Evolutionary conservation across 2,797 vertebrate genomes (phyloP).

Genomic region (Phoeniculus purpureus): DNA sequence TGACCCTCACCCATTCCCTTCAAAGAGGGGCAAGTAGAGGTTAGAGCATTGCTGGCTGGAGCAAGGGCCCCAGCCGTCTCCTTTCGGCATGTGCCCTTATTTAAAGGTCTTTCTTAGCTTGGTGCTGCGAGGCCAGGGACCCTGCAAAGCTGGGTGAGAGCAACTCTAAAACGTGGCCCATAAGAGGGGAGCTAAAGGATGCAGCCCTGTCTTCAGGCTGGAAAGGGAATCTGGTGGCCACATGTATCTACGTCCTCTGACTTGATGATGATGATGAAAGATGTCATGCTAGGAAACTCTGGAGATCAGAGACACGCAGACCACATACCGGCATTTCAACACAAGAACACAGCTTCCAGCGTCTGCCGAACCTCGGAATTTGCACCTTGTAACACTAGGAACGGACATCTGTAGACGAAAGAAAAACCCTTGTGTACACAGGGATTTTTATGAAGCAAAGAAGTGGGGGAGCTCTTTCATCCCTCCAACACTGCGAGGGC

Average conservation of each 20-base stretch:
- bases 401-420: conserved; percentile 68
- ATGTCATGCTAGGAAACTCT: conserved; percentile 70
- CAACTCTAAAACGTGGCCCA: conserved; percentile 58
- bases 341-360: conserved; percentile 60
- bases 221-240: conserved; percentile 78
- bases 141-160: conserved; percentile 4
- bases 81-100: background rate
- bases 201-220: conserved; percentile 53
- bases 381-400: conserved; percentile 60
- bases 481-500: background rate
- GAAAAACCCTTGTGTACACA: conserved; percentile 49
- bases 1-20: background rate
- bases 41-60: background rate
- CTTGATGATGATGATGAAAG: conserved; percentile 76
- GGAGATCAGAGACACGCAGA: conserved; percentile 63
- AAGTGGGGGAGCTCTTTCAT: background rate
- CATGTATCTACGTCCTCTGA: conserved; percentile 63
- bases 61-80: background rate
- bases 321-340: conserved; percentile 67
- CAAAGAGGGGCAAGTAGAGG: conserved; percentile 19
- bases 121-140: background rate
- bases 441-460: conserved; percentile 25
- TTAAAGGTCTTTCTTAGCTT: background rate
- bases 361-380: conserved; percentile 51
- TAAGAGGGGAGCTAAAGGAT: conserved; percentile 72